These are phyloP conservation scores for Cotesia congregata DNA, from an alignment of 2,888 invertebrate genomes.

Conservation along the genomic window DNA sequence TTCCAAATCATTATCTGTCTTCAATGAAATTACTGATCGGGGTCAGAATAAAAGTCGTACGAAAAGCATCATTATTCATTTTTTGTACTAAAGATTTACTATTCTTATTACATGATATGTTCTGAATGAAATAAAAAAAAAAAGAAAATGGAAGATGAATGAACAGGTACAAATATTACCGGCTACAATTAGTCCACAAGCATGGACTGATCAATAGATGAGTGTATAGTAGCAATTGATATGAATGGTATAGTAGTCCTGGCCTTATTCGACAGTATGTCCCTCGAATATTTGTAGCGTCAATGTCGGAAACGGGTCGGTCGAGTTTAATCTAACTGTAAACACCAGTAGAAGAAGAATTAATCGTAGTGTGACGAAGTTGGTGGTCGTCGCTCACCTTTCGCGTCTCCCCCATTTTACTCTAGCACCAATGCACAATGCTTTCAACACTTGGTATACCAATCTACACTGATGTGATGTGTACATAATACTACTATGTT, in stretches of 20 bases:
- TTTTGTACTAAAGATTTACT: too few relatives aligned
- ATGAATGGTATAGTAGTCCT: slow-evolving; percentile 25
- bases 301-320: slow-evolving; percentile 50
- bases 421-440: slow-evolving; percentile 31
- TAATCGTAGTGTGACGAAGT: slow-evolving; percentile 51
- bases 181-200: not conserved
- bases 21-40: too few relatives aligned
- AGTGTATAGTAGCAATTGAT: not conserved
- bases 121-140: not conserved
- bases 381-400: slow-evolving; percentile 44
- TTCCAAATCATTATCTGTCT: too few relatives aligned
- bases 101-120: not conserved
- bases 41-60: too few relatives aligned
- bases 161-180: not conserved
- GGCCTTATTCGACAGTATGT: slow-evolving; percentile 36
- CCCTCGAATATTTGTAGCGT: slow-evolving; percentile 32
- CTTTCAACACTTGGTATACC: slow-evolving; percentile 13
- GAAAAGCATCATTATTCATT: too few relatives aligned
- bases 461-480: slow-evolving; percentile 5
- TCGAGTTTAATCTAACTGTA: slow-evolving; percentile 52
- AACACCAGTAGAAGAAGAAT: slow-evolving; percentile 49
- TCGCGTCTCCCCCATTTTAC: slow-evolving; percentile 30
- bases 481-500: slow-evolving; percentile 35
- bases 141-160: not conserved
- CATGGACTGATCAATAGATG: slow-evolving; percentile 3